Percentiles rank a stretch among this genome's conserved stretches.
phyloP scores from a whole-genome alignment of 2,113 vertebrate genomes.

The Mastomys coucha region DNA sequence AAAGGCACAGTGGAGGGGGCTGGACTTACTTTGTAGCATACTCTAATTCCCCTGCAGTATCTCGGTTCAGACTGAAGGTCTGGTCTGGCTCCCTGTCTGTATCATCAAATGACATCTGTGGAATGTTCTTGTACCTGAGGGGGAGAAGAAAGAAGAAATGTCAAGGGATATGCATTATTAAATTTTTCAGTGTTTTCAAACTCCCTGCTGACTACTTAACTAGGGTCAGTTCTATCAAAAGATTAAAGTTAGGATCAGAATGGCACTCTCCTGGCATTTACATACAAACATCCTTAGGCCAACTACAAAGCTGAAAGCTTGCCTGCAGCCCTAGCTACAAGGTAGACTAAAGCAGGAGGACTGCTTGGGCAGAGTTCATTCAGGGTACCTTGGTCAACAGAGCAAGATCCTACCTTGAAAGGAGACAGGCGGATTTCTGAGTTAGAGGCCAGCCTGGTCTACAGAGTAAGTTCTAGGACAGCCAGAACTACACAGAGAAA shows the following conservation, averaged over 20 bases:
- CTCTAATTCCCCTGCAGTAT: conserved; percentile 93
- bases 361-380: not conserved
- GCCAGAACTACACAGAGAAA: too few species aligned
- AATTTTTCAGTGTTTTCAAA: conserved; percentile 31
- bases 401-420: not conserved
- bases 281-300: conserved; percentile 45
- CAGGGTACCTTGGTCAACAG: not conserved
- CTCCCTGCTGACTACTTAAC: conserved; percentile 18
- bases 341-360: not conserved
- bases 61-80: conserved; percentile 94
- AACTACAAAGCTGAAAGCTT: conserved; percentile 18
- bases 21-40: conserved; percentile 95
- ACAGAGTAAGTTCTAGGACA: too few species aligned
- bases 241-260: not conserved
- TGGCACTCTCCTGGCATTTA: conserved; percentile 40
- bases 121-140: conserved; percentile 95
- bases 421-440: too few species aligned
- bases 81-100: conserved; percentile 95
- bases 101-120: conserved; percentile 98
- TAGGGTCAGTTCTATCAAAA: conserved; percentile 41
- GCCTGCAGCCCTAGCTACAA: not conserved
- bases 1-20: not conserved
- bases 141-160: conserved; percentile 40
- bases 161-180: conserved; percentile 22
- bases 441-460: too few species aligned